A percentile compares a stretch with the other conserved stretches of the same genome.
Evolutionary conservation across 1,140 invertebrate genomes (phyloP).

Genomic region (Macrobrachium nipponense): DNA sequence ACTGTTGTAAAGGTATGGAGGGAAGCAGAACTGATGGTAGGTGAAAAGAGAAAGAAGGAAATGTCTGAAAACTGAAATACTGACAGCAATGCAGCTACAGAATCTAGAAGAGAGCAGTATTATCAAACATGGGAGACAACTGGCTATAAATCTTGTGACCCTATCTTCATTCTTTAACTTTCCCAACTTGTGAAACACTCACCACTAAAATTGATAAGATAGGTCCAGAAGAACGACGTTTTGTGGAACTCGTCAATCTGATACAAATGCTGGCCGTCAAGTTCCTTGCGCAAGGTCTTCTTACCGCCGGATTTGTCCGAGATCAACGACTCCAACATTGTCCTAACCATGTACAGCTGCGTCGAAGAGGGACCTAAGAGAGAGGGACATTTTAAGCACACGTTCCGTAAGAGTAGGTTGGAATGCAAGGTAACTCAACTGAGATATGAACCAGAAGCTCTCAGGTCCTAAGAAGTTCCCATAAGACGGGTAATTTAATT

Average conservation of each 20-base stretch:
- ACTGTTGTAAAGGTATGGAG: no score
- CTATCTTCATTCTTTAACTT: no score
- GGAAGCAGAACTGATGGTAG: no score
- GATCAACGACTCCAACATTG: slow-evolving; percentile 97
- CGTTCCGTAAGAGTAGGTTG: background rate
- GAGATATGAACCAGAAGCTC: no score
- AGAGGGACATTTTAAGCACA: background rate
- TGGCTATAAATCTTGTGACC: no score
- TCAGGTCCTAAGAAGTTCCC: no score
- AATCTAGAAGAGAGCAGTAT: no score
- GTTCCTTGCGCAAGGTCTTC: slow-evolving; percentile 93
- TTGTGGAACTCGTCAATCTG: slow-evolving; percentile 97
- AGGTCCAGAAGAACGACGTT: slow-evolving; percentile 96
- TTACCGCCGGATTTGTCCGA: slow-evolving; percentile 97
- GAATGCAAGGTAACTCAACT: background rate
- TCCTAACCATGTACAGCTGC: slow-evolving; percentile 98
- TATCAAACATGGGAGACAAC: no score
- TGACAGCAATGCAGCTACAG: no score
- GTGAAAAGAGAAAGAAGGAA: no score
- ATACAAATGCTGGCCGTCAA: slow-evolving; percentile 90
- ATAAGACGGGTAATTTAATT: no score
- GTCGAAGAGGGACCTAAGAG: slow-evolving; percentile 84
- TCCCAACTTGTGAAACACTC: background rate
- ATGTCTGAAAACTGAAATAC: no score
- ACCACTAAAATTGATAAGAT: slow-evolving; percentile 88